phyloP scores from a whole-genome alignment of 2,888 invertebrate genomes.

The Drosophila buzzatii region DNA sequence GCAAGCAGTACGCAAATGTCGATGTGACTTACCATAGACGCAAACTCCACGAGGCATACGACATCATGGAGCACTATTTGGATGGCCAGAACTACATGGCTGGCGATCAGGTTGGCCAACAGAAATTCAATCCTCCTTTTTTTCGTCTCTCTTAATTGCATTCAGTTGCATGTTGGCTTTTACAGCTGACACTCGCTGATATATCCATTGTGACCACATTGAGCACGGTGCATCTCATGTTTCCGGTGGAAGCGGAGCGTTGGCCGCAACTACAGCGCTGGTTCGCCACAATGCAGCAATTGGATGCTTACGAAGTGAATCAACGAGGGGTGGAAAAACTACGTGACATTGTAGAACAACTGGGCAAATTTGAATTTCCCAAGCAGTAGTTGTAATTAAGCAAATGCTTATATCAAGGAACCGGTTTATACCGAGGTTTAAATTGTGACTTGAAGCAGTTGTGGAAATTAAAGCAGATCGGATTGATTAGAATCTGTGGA shows the following conservation, averaged over 20 bases:
- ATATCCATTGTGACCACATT: conserved; percentile 85
- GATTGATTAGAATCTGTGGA: background rate
- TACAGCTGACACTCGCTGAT: conserved; percentile 85
- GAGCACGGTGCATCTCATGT: conserved; percentile 85
- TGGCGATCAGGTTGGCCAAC: conserved; percentile 78
- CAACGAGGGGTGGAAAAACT: conserved; percentile 77
- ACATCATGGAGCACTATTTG: conserved; percentile 84
- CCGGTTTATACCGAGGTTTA: background rate
- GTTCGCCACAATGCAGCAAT: conserved; percentile 78
- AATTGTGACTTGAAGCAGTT: background rate
- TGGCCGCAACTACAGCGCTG: conserved; percentile 83
- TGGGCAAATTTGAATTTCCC: conserved; percentile 82
- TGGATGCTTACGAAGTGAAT: conserved; percentile 80
- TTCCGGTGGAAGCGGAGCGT: conserved; percentile 82
- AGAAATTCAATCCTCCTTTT: conserved; percentile 3
- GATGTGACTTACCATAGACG: conserved; percentile 79
- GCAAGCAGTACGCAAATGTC: conserved; percentile 73
- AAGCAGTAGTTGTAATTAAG: background rate
- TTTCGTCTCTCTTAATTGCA: conserved; percentile 38
- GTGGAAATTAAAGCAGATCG: background rate
- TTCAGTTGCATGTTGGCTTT: conserved; percentile 42
- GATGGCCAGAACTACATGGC: conserved; percentile 82
- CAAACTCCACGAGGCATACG: conserved; percentile 84
- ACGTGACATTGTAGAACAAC: conserved; percentile 63
- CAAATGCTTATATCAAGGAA: background rate